Conservation (phyloP, 2,797 vertebrate species). For the Euphonia xanthogaster region DNA sequence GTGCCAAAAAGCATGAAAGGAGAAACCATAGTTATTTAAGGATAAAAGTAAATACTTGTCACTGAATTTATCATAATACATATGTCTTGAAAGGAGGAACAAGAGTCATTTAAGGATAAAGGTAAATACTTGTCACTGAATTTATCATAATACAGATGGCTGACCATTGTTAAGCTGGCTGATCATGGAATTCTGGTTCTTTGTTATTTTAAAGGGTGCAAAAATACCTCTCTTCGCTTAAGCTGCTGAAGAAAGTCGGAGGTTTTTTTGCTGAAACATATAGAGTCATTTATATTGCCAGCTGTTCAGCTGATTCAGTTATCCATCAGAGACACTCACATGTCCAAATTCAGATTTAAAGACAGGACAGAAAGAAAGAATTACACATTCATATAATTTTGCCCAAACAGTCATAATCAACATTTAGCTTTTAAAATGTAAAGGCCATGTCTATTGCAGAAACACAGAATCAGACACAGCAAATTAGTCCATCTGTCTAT, state of each 20-base stretch:
- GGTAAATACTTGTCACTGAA: neutral
- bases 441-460: neutral
- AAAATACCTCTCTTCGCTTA: neutral
- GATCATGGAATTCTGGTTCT: neutral
- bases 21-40: neutral
- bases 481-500: conserved; percentile 25
- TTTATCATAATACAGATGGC: neutral
- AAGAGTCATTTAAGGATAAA: neutral
- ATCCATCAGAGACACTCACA: neutral
- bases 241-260: neutral
- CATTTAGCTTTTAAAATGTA: neutral
- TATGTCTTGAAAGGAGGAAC: neutral
- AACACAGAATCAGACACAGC: conserved; percentile 12
- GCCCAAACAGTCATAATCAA: neutral
- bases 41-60: neutral
- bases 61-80: neutral
- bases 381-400: neutral
- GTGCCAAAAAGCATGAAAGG: neutral
- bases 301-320: neutral
- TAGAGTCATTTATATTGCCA: neutral
- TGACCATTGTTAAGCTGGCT: neutral
- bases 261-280: neutral
- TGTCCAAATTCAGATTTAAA: neutral
- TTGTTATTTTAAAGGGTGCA: neutral
- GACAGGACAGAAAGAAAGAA: neutral